These are phyloP conservation scores for Anas platyrhynchos DNA, from an alignment of 2,113 vertebrate genomes.

Conservation along the genomic window DNA sequence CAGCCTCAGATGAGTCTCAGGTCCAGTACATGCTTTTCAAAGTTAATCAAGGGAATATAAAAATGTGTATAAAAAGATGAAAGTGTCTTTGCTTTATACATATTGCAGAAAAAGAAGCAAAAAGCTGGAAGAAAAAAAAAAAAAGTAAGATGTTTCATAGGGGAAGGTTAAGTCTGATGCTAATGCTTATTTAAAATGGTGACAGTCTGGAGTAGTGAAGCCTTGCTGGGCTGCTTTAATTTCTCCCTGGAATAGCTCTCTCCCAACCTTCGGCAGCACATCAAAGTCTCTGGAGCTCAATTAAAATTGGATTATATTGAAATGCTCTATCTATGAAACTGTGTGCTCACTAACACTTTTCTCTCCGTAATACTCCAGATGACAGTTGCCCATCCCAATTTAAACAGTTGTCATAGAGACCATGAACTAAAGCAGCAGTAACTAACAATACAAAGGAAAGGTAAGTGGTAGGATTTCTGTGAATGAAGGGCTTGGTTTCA, in stretches of 20 bases:
- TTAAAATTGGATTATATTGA: conserved; percentile 99
- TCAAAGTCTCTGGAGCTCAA: conserved; percentile 99
- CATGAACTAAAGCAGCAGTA: conserved; percentile 76
- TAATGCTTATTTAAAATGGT: conserved; percentile 94
- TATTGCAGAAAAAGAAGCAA: conserved; percentile 50
- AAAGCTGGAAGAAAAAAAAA: conserved; percentile 64
- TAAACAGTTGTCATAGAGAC: conserved; percentile 99
- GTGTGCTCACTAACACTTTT: conserved; percentile 89
- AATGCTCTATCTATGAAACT: conserved; percentile 89
- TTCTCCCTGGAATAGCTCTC: conserved; percentile 97
- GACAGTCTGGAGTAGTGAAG: conserved; percentile 89
- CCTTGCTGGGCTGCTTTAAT: conserved; percentile 88
- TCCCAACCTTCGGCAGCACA: conserved; percentile 91
- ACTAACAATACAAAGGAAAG: conserved; percentile 81
- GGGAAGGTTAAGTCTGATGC: conserved; percentile 92
- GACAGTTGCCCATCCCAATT: conserved; percentile 95
- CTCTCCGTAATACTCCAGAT: conserved; percentile 91
- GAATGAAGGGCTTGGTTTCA: conserved; percentile 72
- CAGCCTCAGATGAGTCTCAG: conserved; percentile 72
- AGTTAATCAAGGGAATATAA: conserved; percentile 76
- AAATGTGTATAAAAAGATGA: conserved; percentile 80
- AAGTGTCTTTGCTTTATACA: conserved; percentile 74
- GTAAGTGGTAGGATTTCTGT: conserved; percentile 78
- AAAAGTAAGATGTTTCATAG: conserved; percentile 83
- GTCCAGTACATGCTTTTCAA: conserved; percentile 81